Percentiles rank a stretch among this genome's conserved stretches.
phyloP scores from a whole-genome alignment of 2,888 invertebrate species.

The Drosophila anceps region DNA sequence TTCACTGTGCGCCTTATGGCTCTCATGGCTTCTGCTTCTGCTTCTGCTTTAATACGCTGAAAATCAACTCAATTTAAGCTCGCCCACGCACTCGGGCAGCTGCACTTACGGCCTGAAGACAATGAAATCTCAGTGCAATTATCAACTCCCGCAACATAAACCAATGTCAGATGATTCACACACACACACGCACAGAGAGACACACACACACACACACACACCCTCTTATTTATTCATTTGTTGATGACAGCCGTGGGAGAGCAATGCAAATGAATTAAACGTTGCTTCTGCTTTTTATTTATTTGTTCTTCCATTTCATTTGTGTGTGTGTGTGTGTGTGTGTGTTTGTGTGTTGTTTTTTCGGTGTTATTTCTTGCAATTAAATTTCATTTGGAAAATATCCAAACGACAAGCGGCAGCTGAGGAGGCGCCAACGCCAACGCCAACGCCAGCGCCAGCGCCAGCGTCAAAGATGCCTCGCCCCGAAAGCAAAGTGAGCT shows the following conservation, averaged over 20 bases:
- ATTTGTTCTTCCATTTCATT: conserved; percentile 11
- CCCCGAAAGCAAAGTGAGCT: conserved; percentile 13
- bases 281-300: conserved; percentile 28
- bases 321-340: background rate
- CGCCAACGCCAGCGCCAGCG: background rate
- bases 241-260: conserved; percentile 45
- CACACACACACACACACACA: conserved; percentile 14
- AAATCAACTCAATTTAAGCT: conserved; percentile 21
- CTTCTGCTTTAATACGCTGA: background rate
- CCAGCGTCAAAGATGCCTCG: conserved; percentile 6
- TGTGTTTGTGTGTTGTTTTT: conserved; percentile 13
- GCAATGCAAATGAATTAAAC: conserved; percentile 58
- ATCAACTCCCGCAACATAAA: conserved; percentile 44
- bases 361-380: conserved; percentile 67
- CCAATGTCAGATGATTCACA: conserved; percentile 38
- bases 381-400: conserved; percentile 66
- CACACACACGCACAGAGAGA: conserved; percentile 13
- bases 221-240: conserved; percentile 56
- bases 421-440: conserved; percentile 18
- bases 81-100: conserved; percentile 23
- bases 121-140: conserved; percentile 57
- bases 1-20: background rate
- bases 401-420: conserved; percentile 41
- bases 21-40: too few species aligned
- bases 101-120: conserved; percentile 21